Base-by-base conservation (phyloP, 2,797 vertebrate genomes). In the Corythornis leucogaster region DNA sequence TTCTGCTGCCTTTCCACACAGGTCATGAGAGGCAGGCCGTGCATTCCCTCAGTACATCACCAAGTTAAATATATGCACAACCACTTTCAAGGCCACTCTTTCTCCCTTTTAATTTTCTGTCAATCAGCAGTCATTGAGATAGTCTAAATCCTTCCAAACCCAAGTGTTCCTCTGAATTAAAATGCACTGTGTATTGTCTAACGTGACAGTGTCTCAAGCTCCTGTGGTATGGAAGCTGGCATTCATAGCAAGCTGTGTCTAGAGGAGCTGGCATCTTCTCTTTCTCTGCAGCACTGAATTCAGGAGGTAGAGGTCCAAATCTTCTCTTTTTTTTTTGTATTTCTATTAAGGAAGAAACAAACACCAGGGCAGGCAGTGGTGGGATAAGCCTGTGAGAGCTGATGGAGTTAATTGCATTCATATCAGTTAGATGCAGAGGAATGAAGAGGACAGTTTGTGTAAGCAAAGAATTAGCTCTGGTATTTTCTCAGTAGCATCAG, bases 21-120 rank as follows among this genome's bases (percentile, higher is more conserved):
- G 91, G 94, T 95, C 93, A 62, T 5, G 55, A n/a, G 87, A 82
- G 71, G 80, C 91, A 93, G 71, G n/a, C 80, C 11, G 0, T 61
- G 88, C 71, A 5, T 82, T 95, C 90, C 86, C 85, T 59, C 71
- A 54, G 83, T 78, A 80, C 71, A 24, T 64, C 78, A 53, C 75
- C 84, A 85, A 85, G 87, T 82, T 91, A 91, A 96, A 91, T 62
- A 48, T 68, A 93, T 82, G 85, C 95, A 90, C 85, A 74, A 24
- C 57, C 87, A 61, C 80, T 91, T 90, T 20, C 83, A 80, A 76
- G 86, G 61, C 74, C 62, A 12, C 17, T 74, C 61, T 79, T 84
- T 50, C 57, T 86, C 75, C 24, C 58, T 89, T 93, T 90, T 92
- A 86, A 66, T 94, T 92, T 95, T 75, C 71, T 82, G 90, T 89